These are phyloP conservation scores for Drosophila borborema DNA, from an alignment of 2,888 invertebrate species.

Conservation along the genomic window DNA sequence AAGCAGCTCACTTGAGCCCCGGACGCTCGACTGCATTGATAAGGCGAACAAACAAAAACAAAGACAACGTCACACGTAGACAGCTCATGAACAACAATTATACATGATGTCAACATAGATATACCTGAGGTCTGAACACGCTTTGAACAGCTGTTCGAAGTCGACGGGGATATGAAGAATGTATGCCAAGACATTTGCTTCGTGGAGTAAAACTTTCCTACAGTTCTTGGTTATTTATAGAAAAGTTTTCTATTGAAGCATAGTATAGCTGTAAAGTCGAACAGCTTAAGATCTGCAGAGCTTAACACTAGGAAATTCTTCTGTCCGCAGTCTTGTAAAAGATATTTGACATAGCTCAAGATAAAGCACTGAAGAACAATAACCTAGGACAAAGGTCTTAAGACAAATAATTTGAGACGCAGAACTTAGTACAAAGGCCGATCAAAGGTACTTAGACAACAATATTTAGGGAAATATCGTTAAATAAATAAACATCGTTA, in stretches of 20 bases:
- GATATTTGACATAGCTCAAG: not conserved
- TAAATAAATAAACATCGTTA: not conserved
- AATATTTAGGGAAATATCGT: not conserved
- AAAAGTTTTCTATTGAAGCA: not conserved
- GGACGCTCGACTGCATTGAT: constrained; percentile 28
- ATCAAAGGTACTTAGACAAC: not conserved
- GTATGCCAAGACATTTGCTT: not conserved
- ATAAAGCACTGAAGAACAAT: not conserved
- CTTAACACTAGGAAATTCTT: not conserved
- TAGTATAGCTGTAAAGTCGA: not conserved
- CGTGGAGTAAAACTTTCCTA: not conserved
- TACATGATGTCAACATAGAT: constrained; percentile 18
- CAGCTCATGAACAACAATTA: constrained; percentile 54
- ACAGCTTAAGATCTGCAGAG: not conserved
- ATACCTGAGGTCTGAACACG: constrained; percentile 32
- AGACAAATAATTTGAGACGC: not conserved
- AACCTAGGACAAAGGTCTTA: not conserved
- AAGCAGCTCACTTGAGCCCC: constrained; percentile 17
- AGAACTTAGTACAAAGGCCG: not conserved
- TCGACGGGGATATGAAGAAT: no score
- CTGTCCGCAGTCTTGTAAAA: no score
- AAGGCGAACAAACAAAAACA: constrained; percentile 48
- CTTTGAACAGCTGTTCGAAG: constrained; percentile 25
- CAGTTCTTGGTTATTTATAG: not conserved
- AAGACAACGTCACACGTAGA: constrained; percentile 59